A percentile compares a stretch with the other conserved stretches of the same genome.
These are phyloP conservation scores for Gallinago nigripennis DNA, from an alignment of 2,797 vertebrate genomes.

Conservation along the genomic window DNA sequence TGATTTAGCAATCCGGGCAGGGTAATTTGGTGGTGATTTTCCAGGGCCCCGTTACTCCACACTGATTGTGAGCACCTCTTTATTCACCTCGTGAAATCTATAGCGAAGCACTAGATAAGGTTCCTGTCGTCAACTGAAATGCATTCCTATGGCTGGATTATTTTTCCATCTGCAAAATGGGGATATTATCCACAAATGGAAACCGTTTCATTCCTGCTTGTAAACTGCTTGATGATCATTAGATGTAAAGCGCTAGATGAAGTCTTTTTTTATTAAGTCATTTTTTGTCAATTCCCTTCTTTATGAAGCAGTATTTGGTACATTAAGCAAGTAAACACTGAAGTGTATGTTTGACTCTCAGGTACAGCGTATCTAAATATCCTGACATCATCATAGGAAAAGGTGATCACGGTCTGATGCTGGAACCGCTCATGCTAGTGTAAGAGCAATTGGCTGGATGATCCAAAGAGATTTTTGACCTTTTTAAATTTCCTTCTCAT, in stretches of 20 bases:
- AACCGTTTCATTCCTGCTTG: background rate
- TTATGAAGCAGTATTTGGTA: background rate
- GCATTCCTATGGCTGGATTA: background rate
- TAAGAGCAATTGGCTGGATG: background rate
- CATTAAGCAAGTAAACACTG: background rate
- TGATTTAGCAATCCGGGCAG: background rate
- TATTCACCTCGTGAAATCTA: background rate
- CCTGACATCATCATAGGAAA: background rate
- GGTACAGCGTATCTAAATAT: background rate
- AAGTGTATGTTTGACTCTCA: background rate
- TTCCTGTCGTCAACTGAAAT: background rate
- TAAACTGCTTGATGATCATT: background rate
- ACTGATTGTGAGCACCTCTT: background rate
- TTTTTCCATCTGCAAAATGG: background rate
- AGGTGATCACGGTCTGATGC: background rate
- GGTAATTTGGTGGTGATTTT: fast-evolving
- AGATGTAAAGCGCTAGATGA: background rate
- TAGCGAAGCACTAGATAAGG: background rate
- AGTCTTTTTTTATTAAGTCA: background rate
- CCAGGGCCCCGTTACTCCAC: fast-evolving
- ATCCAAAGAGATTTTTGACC: background rate
- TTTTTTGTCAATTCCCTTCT: background rate
- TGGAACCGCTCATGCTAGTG: background rate
- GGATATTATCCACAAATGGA: background rate
- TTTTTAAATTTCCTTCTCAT: background rate